Percentiles rank a stretch among this genome's conserved stretches.
Evolutionary conservation across 2,888 invertebrate genomes (phyloP).

Genomic region (Thysanoteuthis rhombus): DNA sequence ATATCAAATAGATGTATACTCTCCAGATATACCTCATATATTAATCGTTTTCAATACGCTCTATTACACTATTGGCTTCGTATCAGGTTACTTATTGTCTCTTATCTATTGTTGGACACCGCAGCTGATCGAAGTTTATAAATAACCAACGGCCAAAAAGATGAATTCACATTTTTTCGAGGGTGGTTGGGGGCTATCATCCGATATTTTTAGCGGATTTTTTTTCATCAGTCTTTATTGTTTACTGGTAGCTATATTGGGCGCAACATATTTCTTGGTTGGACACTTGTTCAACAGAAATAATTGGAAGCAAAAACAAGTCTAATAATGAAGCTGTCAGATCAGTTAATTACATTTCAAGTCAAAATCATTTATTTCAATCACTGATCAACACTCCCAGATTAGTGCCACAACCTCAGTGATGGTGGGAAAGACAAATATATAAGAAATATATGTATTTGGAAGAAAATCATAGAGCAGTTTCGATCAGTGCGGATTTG

Average conservation of each 20-base stretch:
- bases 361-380: background rate
- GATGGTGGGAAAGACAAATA: too few species aligned
- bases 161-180: background rate
- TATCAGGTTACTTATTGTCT: background rate
- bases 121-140: background rate
- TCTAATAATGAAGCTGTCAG: background rate
- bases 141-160: background rate
- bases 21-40: too few species aligned
- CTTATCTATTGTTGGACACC: background rate
- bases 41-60: too few species aligned
- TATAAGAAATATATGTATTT: too few species aligned
- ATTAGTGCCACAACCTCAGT: background rate
- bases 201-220: background rate
- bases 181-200: background rate
- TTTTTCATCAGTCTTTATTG: background rate
- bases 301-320: background rate
- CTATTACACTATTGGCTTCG: too few species aligned
- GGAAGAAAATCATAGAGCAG: too few species aligned
- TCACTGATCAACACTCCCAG: background rate
- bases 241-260: background rate
- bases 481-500: too few species aligned
- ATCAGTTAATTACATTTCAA: background rate
- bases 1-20: too few species aligned
- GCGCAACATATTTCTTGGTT: background rate
- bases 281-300: background rate